Evolutionary conservation across 2,797 vertebrate genomes (phyloP).

Genomic region (Platyrinchus mystaceus): DNA sequence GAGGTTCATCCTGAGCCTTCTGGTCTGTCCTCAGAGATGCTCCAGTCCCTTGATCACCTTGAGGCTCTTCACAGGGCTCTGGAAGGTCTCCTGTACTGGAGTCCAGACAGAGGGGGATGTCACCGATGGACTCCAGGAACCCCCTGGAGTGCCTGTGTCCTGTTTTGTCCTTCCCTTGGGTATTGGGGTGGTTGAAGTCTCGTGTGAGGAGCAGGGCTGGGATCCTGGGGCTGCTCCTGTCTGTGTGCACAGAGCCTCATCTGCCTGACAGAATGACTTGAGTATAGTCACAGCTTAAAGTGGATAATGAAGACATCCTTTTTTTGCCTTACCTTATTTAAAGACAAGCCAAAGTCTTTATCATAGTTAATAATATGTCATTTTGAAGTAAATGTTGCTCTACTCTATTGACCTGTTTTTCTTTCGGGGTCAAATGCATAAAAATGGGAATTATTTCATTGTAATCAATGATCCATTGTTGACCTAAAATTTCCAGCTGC

Average conservation of each 20-base stretch:
- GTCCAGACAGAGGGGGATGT: not conserved
- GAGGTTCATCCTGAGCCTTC: not conserved
- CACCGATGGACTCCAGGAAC: not conserved
- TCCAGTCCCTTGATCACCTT: not conserved
- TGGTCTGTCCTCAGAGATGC: not conserved
- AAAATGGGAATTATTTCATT: not conserved
- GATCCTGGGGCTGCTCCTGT: not conserved
- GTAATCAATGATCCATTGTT: not conserved
- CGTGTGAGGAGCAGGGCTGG: not conserved
- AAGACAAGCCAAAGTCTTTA: not conserved
- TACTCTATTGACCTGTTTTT: not conserved
- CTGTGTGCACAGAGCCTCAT: not conserved
- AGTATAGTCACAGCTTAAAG: not conserved
- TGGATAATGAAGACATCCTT: not conserved
- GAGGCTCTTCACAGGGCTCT: not conserved
- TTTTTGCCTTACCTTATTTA: not conserved
- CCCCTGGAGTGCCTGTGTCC: not conserved
- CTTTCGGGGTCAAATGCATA: not conserved
- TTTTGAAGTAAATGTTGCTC: not conserved
- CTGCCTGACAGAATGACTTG: not conserved
- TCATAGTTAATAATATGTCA: not conserved
- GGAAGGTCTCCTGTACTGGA: not conserved
- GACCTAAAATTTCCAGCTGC: not conserved
- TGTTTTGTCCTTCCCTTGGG: not conserved
- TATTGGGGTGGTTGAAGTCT: not conserved